Conservation (phyloP, 1,140 invertebrate genomes). For the Euwallacea similis region DNA sequence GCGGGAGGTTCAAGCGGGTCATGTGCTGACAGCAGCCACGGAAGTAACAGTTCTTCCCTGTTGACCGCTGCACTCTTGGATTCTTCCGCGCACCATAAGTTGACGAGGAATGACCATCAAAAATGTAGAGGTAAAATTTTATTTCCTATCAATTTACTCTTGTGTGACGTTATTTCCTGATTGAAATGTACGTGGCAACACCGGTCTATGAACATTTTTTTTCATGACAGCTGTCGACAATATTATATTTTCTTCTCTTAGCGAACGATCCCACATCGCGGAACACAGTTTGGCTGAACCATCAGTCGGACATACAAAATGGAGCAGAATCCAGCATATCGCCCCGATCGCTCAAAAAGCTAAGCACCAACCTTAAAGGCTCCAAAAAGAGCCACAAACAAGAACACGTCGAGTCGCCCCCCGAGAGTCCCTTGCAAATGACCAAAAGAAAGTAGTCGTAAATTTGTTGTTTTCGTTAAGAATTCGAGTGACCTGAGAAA, state of each 20-base stretch:
- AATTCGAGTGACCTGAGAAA: no score
- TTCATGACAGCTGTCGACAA: neutral
- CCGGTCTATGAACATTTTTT: neutral
- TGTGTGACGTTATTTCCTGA: neutral
- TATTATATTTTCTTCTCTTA: neutral
- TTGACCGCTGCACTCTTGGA: constrained; percentile 59
- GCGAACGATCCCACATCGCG: constrained; percentile 21
- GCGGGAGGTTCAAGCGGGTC: constrained; percentile 47
- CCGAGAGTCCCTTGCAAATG: constrained; percentile 56
- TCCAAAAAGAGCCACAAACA: constrained; percentile 48
- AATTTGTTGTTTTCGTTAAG: no score
- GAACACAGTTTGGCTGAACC: constrained; percentile 50
- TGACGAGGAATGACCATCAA: constrained; percentile 46
- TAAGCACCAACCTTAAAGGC: constrained; percentile 56
- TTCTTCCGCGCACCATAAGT: constrained; percentile 52
- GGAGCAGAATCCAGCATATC: constrained; percentile 53
- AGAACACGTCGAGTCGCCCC: constrained; percentile 55
- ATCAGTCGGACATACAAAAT: constrained; percentile 46
- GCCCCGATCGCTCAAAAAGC: constrained; percentile 56
- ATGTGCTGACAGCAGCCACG: constrained; percentile 37
- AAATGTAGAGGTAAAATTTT: constrained; percentile 48
- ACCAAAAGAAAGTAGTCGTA: constrained; percentile 45
- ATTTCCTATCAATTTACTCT: neutral
- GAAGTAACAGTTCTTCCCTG: constrained; percentile 50
- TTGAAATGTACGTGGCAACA: neutral